Evolutionary conservation across 2,888 invertebrate genomes (phyloP), one percentile per base, ranked within the genome.

Genomic region (Pachliopta kotzebuea): DNA sequence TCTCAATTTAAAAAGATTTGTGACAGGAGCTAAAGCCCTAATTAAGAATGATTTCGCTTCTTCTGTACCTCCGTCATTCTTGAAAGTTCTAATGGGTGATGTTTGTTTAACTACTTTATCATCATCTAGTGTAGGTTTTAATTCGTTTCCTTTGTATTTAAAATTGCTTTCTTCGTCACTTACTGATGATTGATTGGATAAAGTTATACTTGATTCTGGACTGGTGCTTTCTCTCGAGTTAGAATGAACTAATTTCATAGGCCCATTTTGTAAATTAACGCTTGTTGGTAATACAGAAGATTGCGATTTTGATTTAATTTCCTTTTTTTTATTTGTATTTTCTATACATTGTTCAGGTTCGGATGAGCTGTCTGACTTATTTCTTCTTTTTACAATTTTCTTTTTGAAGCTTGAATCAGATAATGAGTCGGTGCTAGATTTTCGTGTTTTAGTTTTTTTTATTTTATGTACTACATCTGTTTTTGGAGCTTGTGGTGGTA

Each of bases 11-110:
- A 96, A 96, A 69, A 96, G 92, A 85, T 94, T 95, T 23, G 96
- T 95, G 8, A 96, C 95, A 0, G 95, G 95, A 57, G 95, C 95
- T 72, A 96, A 83, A 55, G 95, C 95, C 75, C 95, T 86, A 85
- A 95, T 94, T 60, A 96, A 86, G 78, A 95, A 95, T 29, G 95
- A 94, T 81, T 95, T 95, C 0, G 95, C 94, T 73, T 95, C 94
- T 77, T 94, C 94, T 1, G 93, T 78, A 24, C 84, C 93, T 8
- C 82, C 78, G 65, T 90, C 88, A 71, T 75, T 82, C 69, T 84
- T 86, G 61, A 92, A 88, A 18, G 91, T 85, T 71, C 82, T 84
- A 6, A 88, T 83, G 2, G 93, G 93, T 23, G 94, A 90, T 3
- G 92, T 83, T 42, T 93, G 93, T 72, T 92, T 88, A 37, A 86